phyloP scores from a whole-genome alignment of 2,797 vertebrate genomes.

The Sebastiscus tertius region DNA sequence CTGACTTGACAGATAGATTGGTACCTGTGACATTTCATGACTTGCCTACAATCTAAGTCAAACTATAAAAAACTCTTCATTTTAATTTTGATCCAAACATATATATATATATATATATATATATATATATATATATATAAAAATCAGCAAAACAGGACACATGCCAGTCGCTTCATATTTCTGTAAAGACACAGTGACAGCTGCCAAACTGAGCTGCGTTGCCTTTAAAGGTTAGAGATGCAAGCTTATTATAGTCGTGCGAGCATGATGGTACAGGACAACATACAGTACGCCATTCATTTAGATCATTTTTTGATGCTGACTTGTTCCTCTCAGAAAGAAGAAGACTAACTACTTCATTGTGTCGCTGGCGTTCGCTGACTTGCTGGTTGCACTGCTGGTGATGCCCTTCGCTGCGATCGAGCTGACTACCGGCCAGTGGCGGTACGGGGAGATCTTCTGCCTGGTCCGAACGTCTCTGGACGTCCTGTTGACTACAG shows the following conservation, averaged over 20 bases:
- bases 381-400: slow-evolving; percentile 83
- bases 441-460: slow-evolving; percentile 85
- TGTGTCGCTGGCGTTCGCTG: slow-evolving; percentile 85
- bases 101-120: too few species aligned
- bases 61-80: not conserved
- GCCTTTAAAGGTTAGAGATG: not conserved
- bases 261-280: not conserved
- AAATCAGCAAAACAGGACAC: not conserved
- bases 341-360: slow-evolving; percentile 89
- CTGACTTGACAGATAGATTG: not conserved
- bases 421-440: slow-evolving; percentile 83
- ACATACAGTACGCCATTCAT: not conserved
- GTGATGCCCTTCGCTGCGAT: slow-evolving; percentile 88
- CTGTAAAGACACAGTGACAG: not conserved
- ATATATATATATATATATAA: not conserved
- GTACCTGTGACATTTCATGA: not conserved
- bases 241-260: not conserved
- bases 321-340: slow-evolving; percentile 67
- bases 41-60: not conserved
- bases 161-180: not conserved
- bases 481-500: slow-evolving; percentile 85
- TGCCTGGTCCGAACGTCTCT: slow-evolving; percentile 86
- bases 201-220: not conserved
- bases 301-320: not conserved
- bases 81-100: not conserved